Evolutionary conservation across 2,113 vertebrate genomes (phyloP).

Genomic region (Calyptomena viridis): DNA sequence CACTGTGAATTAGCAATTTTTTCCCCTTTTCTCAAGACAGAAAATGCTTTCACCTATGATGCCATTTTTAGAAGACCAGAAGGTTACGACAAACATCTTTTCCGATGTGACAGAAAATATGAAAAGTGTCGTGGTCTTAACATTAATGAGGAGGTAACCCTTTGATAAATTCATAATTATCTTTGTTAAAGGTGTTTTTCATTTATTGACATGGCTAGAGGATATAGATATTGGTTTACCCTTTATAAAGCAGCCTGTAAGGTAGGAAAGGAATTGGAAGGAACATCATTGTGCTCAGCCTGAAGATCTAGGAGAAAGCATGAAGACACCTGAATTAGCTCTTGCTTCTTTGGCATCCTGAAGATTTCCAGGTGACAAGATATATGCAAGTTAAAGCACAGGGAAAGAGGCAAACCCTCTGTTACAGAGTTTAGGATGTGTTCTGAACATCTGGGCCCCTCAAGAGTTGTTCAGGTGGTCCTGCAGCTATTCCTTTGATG

Average conservation of each 20-base stretch:
- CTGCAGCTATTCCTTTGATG: background rate
- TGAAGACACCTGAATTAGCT: background rate
- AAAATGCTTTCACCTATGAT: constrained; percentile 67
- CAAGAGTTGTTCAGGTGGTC: background rate
- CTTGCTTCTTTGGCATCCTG: background rate
- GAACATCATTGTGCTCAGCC: background rate
- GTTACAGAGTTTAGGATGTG: background rate
- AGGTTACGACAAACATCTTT: constrained; percentile 63
- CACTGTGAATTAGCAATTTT: background rate
- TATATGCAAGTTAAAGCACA: background rate
- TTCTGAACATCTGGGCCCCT: background rate
- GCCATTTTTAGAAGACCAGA: constrained; percentile 61
- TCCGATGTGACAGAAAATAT: constrained; percentile 71
- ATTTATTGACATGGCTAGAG: background rate
- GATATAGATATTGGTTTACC: background rate
- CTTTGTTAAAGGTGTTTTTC: background rate
- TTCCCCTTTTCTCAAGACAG: constrained; percentile 63
- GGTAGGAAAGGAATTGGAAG: background rate
- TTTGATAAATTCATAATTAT: background rate
- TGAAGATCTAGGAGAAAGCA: background rate
- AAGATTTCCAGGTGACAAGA: background rate
- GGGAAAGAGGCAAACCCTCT: background rate
- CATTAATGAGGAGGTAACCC: constrained; percentile 72
- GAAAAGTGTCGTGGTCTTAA: constrained; percentile 65
- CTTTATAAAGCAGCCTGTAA: background rate